These are phyloP conservation scores for Crepidodera aurea DNA, from an alignment of 2,888 invertebrate genomes.

Conservation along the genomic window DNA sequence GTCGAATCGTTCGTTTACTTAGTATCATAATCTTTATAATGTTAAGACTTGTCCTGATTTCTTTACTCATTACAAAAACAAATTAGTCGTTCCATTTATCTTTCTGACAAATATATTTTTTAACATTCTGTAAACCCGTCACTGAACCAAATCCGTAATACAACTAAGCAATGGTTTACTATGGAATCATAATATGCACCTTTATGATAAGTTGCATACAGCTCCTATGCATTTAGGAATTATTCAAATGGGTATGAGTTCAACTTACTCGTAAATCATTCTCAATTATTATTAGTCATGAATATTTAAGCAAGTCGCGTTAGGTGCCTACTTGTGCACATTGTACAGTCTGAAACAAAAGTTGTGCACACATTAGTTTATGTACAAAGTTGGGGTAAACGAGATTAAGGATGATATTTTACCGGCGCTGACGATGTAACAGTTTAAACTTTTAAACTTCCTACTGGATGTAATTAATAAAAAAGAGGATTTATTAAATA, in stretches of 20 bases:
- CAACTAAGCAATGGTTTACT: not conserved
- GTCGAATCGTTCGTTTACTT: too few species aligned
- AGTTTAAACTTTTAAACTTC: too few species aligned
- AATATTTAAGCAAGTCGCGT: conserved; percentile 31
- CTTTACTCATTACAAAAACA: too few species aligned
- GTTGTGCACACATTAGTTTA: not conserved
- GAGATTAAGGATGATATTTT: too few species aligned
- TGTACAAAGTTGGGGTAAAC: not conserved
- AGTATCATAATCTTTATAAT: too few species aligned
- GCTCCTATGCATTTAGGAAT: conserved; percentile 28
- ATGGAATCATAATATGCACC: conserved; percentile 22
- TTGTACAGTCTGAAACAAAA: conserved; percentile 11
- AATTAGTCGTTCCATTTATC: too few species aligned
- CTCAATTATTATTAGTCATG: conserved; percentile 33
- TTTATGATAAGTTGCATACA: conserved; percentile 27
- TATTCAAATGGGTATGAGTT: conserved; percentile 30
- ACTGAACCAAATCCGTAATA: not conserved
- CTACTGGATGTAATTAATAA: too few species aligned
- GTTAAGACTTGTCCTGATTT: too few species aligned
- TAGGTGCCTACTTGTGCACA: conserved; percentile 20
- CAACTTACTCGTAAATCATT: conserved; percentile 30
- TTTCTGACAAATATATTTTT: too few species aligned
- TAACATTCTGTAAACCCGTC: too few species aligned
- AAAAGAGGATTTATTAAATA: too few species aligned
- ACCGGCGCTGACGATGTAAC: too few species aligned